Base-by-base conservation (phyloP, 30 jellyfish, hydroid and myxozoan species). In the Mastigias papua region DNA sequence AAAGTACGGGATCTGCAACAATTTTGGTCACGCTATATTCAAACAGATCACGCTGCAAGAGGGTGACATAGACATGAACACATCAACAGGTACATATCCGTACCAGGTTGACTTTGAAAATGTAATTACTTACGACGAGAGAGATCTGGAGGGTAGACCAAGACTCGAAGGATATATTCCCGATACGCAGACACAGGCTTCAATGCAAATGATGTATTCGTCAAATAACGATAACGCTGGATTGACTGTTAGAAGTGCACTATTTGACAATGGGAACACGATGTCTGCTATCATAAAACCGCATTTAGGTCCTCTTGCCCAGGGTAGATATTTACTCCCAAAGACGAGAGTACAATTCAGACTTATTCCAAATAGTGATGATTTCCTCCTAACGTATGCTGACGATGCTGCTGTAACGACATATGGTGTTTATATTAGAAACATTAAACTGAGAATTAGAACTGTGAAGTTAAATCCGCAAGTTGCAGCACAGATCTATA, bases 1-100 rank as follows among this genome's bases (percentile, higher is more conserved):
- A 0, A 25, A 1, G 10, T 23, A 65, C 16, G 76, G 35, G 1
- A 25, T 65, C 10, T 65, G 76, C 76, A 65, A 65, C 16, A 25
- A 25, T 20, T 65, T 65, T 25, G 76, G 35, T 23, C 76, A 65
- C 4, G 51, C 35, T 3, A 65, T 65, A 6, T n/a, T 65, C 19
- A 65, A 65, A 21, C 76, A 65, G 9, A 35, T 65, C 28, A 65
- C 76, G 16, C 16, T 65, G 76, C 76, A 65, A 16, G 76, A 65
- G 51, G 76, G 76, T 0, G 76, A 65, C 16, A 65, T 5, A 4
- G 76, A 65, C 1, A 65, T 65, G 76, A 65, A 65, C 20, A 9
- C 21, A 4, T 65, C 76, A 1, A 65, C 76, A 4, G 76, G 76
- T 11, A 65, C 76, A 0, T 65, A 65, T 2, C 76, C 76, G 0